These are phyloP conservation scores for Bathynomus jamesi DNA, from an alignment of 1,140 invertebrate genomes.

Conservation along the genomic window DNA sequence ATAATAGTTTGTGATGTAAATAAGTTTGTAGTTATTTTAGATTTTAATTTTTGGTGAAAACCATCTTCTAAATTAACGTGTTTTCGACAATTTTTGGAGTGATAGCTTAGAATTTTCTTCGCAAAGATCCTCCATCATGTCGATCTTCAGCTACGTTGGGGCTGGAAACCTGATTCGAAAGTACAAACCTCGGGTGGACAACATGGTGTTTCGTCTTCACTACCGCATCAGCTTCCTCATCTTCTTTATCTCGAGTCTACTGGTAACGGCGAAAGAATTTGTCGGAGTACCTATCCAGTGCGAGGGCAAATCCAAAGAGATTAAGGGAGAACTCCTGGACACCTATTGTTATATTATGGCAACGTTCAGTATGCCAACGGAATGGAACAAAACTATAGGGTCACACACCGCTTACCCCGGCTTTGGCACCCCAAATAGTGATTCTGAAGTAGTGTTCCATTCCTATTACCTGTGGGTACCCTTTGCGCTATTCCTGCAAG, in stretches of 20 bases:
- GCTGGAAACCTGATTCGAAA: slow-evolving; percentile 3
- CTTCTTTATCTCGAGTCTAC: slow-evolving; percentile 47
- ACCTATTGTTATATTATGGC: slow-evolving; percentile 46
- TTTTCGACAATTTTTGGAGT: too few relatives aligned
- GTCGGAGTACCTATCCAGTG: slow-evolving; percentile 49
- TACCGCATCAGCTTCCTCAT: slow-evolving; percentile 49
- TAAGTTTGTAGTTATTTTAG: too few relatives aligned
- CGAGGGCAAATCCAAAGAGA: slow-evolving; percentile 38
- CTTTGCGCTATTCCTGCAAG: slow-evolving; percentile 45
- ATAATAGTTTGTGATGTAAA: too few relatives aligned
- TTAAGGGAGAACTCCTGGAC: slow-evolving; percentile 45
- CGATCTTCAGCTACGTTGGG: slow-evolving; percentile 23
- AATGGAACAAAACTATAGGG: slow-evolving; percentile 8
- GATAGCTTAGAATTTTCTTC: too few relatives aligned
- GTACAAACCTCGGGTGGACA: slow-evolving; percentile 43
- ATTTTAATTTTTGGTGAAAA: too few relatives aligned
- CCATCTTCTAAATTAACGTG: too few relatives aligned
- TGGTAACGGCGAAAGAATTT: slow-evolving; percentile 49
- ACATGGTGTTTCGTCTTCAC: slow-evolving; percentile 48
- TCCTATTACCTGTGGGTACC: slow-evolving; percentile 46
- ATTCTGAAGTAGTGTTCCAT: slow-evolving; percentile 51
- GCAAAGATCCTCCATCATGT: neutral
- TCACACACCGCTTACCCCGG: slow-evolving; percentile 38
- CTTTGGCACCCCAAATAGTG: slow-evolving; percentile 43
- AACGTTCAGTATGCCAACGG: slow-evolving; percentile 38